Evolutionary conservation across 2,113 vertebrate species (phyloP), one percentile per base, ranked within the genome.

Genomic region (Gymnorhina tibicen): DNA sequence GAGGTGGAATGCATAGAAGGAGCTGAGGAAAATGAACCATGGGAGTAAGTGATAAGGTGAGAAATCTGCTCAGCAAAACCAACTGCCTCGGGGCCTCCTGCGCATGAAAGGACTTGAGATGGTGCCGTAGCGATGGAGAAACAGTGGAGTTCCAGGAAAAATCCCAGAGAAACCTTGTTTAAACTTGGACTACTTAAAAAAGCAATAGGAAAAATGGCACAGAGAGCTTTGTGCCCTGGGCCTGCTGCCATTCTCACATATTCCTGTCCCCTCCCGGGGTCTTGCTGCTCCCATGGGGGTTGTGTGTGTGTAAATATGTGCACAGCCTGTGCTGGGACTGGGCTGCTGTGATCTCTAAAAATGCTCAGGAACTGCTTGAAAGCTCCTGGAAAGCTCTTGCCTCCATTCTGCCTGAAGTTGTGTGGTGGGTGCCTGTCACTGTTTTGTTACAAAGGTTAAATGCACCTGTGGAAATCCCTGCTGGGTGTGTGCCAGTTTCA

Each of bases 61-160:
- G 68, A 85, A 95, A 87, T 87, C 62, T 80, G 44, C 75, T 83
- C 53, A 73, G 75, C 44, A 85, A 91, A 92, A 91, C 69, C 52
- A 60, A 33, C 69, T 52, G 85, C 93, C 77, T 10, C 1, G 1
- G 70, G 70, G 56, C 27, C 27, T 95, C 53, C 67, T 32, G 58
- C 37, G 53, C 49, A 62, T 82, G 72, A 87, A 91, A 93, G 32
- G 32, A 52, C 41, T 92, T 46, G 67, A 94, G 69, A 53, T 13
- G 42, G n/a, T 73, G 53, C 67, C 23, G 17, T 10, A 18, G 24
- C 0, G 0, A 56, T 60, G 37, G 82, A 83, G 58, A 86, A 66
- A 66, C 17, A 7, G 68, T 17, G 46, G 53, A 30, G 33, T 55
- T 86, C 41, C 49, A 44, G 37, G 33, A 91, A 53, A 82, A 94